Evolutionary conservation across 2,888 invertebrate species (phyloP).

Genomic region (Siphlonurus alternatus): DNA sequence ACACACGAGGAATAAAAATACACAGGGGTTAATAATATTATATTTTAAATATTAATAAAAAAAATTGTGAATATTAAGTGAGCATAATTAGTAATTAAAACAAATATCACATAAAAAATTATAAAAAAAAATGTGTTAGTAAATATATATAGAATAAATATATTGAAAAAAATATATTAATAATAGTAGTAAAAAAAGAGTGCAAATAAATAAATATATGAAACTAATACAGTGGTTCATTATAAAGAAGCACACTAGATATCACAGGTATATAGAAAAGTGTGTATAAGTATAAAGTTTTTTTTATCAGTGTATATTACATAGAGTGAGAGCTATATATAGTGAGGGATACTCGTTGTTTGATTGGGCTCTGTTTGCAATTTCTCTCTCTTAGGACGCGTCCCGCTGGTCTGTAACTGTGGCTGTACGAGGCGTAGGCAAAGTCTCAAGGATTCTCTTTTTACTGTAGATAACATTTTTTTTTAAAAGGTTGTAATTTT

Average conservation of each 20-base stretch:
- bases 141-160: not conserved
- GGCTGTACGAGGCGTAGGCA: conserved; percentile 3
- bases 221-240: not conserved
- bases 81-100: not conserved
- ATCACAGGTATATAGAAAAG: not conserved
- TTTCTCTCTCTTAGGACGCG: conserved; percentile 15
- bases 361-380: conserved; percentile 13
- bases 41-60: not conserved
- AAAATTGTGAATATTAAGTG: not conserved
- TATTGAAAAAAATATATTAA: too few species aligned
- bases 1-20: not conserved
- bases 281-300: not conserved
- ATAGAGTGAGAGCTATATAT: too few species aligned
- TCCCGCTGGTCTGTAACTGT: conserved; percentile 12
- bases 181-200: not conserved
- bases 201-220: too few species aligned
- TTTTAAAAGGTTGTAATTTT: not conserved
- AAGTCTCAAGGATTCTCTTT: not conserved
- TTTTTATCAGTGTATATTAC: not conserved
- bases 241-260: not conserved
- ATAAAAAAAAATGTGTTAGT: not conserved
- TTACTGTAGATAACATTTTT: not conserved
- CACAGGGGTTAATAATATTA: not conserved
- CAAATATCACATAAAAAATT: too few species aligned
- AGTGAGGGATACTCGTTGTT: too few species aligned